Evolutionary conservation across 2,888 invertebrate species (phyloP), one percentile per base, ranked within the genome.

Genomic region (Athetis lepigone): DNA sequence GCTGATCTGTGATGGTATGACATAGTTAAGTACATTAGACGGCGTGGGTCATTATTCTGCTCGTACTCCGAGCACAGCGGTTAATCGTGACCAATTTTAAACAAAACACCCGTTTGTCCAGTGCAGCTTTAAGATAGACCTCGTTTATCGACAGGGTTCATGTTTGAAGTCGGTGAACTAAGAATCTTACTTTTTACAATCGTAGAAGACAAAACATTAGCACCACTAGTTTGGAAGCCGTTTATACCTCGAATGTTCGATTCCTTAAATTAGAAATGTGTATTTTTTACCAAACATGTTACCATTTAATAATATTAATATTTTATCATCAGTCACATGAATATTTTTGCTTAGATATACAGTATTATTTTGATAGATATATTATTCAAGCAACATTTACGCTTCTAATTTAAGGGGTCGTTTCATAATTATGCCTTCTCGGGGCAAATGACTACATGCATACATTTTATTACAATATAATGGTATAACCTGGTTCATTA

Each of bases 1-100:
- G 92, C 92, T 92, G 88, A 93, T 93, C 93, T 94, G 93, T 94
- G 93, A 94, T 94, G 91, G 90, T 92, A 91, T 89, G 90, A 90
- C 89, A 88, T 92, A 93, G 90, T 90, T 92, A 92, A 89, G 88
- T 90, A 89, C 90, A 87, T 88, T 89, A 89, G 90, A 89, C 89
- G 89, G 89, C 88, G 90, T 88, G 90, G 85, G 80, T 86, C 85
- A 79, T 85, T 84, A 78, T 72, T 54, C 82, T 81, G 83, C 86
- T 82, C 79, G 80, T 85, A 76, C 76, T 75, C 39, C 21, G 81
- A 80, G 80, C 81, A 75, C 85, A 79, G 77, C 75, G 69, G 70
- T 80, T 83, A 73, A 73, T 77, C 79, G 70, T 81, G 85, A 85
- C 85, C 83, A 84, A 81, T 83, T 80, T 81, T 67, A 70, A 75